These are phyloP conservation scores for Arctopsyche grandis DNA, from an alignment of 1,140 invertebrate genomes.

Conservation along the genomic window DNA sequence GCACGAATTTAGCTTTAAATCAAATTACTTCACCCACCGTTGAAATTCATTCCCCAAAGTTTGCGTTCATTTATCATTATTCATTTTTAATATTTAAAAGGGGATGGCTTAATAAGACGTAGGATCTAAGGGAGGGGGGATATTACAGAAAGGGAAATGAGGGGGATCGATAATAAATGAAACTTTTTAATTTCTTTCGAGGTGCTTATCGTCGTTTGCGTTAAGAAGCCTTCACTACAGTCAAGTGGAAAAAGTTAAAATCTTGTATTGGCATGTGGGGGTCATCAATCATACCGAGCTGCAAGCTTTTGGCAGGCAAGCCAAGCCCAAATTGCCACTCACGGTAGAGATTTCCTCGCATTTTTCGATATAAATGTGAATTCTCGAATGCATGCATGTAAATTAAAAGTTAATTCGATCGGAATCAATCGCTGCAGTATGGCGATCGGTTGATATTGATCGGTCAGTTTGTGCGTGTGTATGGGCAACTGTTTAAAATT, in stretches of 20 bases:
- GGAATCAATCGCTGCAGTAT: too few species aligned
- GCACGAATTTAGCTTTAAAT: too few species aligned
- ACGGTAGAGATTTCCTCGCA: neutral
- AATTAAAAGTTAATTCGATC: too few species aligned
- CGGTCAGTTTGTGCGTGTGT: too few species aligned
- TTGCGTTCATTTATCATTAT: neutral
- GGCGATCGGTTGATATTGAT: too few species aligned
- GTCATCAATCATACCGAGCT: constrained; percentile 35
- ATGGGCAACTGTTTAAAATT: constrained; percentile 30
- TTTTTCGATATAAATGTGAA: neutral
- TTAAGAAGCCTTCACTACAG: constrained; percentile 29
- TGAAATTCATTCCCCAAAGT: too few species aligned
- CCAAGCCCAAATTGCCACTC: neutral
- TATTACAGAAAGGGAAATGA: neutral
- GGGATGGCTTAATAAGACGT: neutral
- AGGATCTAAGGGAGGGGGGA: too few species aligned
- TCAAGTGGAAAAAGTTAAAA: constrained; percentile 37
- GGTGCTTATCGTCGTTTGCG: constrained; percentile 25
- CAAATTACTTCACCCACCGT: too few species aligned
- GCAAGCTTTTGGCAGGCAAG: constrained; percentile 31
- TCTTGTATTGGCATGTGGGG: constrained; percentile 41
- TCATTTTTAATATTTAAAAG: neutral
- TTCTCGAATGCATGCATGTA: too few species aligned
- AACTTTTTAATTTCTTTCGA: constrained; percentile 36
- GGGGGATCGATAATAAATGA: constrained; percentile 26